These are phyloP conservation scores for Embiotoca jacksoni DNA, from an alignment of 2,113 vertebrate species.

Conservation along the genomic window DNA sequence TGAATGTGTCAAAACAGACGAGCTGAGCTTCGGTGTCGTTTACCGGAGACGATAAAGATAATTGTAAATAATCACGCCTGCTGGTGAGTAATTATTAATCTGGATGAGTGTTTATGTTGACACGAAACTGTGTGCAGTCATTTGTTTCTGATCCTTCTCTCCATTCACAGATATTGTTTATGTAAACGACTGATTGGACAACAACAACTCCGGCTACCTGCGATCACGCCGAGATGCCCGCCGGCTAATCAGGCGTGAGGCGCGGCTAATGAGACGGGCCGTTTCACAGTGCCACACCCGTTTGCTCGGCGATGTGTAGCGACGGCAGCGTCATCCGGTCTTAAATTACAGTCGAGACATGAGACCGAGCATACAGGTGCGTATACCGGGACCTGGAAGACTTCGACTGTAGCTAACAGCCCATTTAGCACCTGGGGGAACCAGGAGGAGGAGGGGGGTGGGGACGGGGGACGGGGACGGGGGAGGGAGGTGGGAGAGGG, in stretches of 20 bases:
- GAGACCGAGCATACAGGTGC: conserved; percentile 36
- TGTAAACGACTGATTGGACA: conserved; percentile 29
- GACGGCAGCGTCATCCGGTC: conserved; percentile 27
- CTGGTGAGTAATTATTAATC: no score
- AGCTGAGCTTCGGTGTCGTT: no score
- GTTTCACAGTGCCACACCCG: conserved; percentile 32
- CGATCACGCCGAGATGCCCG: conserved; percentile 22
- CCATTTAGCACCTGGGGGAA: conserved; percentile 55
- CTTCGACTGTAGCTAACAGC: conserved; percentile 52
- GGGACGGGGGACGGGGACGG: no score
- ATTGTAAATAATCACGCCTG: no score
- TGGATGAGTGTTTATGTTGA: no score
- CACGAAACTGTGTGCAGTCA: neutral
- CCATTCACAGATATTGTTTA: conserved; percentile 19
- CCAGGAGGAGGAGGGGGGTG: conserved; percentile 17
- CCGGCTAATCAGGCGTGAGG: conserved; percentile 49
- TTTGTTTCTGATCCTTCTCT: neutral
- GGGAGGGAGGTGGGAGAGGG: neutral
- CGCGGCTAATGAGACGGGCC: conserved; percentile 40
- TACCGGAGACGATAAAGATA: no score
- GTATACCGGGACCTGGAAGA: conserved; percentile 28
- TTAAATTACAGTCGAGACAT: conserved; percentile 41
- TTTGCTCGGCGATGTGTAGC: conserved; percentile 54
- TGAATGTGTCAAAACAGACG: no score
- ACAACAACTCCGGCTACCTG: conserved; percentile 7